A percentile compares a stretch with the other conserved stretches of the same genome.
phyloP scores from a whole-genome alignment of 2,888 invertebrate species.

The Drosophila flavopinicola region DNA sequence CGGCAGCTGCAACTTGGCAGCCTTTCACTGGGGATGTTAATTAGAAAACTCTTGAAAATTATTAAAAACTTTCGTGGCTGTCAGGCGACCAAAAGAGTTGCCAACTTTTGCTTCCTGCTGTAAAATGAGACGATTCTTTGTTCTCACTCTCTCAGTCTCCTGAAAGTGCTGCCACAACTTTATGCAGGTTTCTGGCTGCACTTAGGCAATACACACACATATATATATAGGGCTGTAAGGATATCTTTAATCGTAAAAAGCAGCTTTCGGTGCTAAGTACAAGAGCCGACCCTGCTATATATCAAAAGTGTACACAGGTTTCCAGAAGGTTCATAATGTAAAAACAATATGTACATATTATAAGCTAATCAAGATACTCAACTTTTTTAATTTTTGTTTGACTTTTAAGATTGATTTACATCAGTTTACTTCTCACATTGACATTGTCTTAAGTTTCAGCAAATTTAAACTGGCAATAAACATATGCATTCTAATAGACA shows the following conservation, averaged over 20 bases:
- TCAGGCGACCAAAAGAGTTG: constrained; percentile 44
- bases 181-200: neutral
- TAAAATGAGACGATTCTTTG: constrained; percentile 14
- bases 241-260: neutral
- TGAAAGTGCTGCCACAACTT: constrained; percentile 33
- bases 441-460: constrained; percentile 9
- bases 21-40: constrained; percentile 65
- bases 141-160: neutral
- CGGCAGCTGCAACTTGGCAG: constrained; percentile 41
- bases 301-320: no score
- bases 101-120: constrained; percentile 45
- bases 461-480: constrained; percentile 34
- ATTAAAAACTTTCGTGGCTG: constrained; percentile 72
- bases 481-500: constrained; percentile 21
- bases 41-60: constrained; percentile 79
- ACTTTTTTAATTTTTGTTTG: no score
- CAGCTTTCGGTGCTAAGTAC: neutral
- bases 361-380: no score
- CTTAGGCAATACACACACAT: constrained; percentile 1
- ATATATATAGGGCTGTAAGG: neutral
- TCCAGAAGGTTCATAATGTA: no score
- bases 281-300: no score
- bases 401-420: constrained; percentile 3
- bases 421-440: neutral
- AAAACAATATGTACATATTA: no score